A percentile compares a stretch with the other conserved stretches of the same genome.
Conservation (phyloP, 2,113 vertebrate species). For the Parus major region DNA sequence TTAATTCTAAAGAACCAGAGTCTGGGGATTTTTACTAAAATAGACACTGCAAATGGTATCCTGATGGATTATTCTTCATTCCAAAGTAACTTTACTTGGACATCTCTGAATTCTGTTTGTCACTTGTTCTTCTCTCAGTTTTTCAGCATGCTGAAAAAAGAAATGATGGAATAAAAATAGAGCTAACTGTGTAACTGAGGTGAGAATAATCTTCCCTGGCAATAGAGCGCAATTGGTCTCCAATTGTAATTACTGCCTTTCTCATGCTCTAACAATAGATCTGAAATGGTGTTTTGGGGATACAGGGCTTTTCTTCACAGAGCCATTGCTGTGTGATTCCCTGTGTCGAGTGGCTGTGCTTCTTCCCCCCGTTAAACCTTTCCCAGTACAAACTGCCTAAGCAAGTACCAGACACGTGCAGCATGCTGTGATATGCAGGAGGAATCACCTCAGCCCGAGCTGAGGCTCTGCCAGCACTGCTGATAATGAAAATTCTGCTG, state of each 20-base stretch:
- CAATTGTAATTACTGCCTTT: conserved; percentile 32
- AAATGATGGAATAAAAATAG: conserved; percentile 45
- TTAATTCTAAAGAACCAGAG: conserved; percentile 10
- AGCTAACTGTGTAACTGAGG: conserved; percentile 1
- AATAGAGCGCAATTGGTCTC: not conserved
- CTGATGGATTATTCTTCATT: conserved; percentile 1
- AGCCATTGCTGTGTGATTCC: not conserved
- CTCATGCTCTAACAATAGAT: not conserved
- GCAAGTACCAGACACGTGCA: not conserved
- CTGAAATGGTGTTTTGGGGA: not conserved
- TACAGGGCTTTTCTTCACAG: not conserved
- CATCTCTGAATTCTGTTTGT: conserved; percentile 36
- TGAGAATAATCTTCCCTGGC: conserved; percentile 35
- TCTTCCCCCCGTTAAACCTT: not conserved
- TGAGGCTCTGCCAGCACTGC: not conserved
- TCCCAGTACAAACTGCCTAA: not conserved
- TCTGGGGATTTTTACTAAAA: conserved; percentile 19
- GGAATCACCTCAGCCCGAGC: not conserved
- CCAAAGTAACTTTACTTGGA: conserved; percentile 28
- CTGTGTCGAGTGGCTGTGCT: not conserved
- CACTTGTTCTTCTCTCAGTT: conserved; percentile 1
- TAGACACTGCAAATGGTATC: not conserved
- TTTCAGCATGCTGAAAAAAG: conserved; percentile 29
- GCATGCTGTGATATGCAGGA: not conserved
- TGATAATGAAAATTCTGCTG: not conserved